Percentiles rank a stretch among this genome's conserved stretches.
phyloP scores from a whole-genome alignment of 2,113 vertebrate species.

The Gorsachius goisagi region DNA sequence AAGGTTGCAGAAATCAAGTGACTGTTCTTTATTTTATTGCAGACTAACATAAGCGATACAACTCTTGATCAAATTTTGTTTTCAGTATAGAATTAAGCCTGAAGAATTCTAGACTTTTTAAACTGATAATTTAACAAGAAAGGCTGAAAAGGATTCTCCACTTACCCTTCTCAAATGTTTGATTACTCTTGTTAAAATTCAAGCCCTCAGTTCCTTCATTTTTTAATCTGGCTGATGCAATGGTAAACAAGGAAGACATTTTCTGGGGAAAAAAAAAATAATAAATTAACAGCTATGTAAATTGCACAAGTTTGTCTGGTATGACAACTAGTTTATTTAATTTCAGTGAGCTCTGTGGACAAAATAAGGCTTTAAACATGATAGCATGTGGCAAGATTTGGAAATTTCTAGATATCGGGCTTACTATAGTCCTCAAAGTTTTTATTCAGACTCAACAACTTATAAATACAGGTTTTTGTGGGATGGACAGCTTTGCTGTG shows the following conservation, averaged over 20 bases:
- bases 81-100: not conserved
- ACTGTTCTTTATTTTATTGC: not conserved
- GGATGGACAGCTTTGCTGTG: not conserved
- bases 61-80: not conserved
- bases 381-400: not conserved
- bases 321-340: not conserved
- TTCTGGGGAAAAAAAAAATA: not conserved
- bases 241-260: not conserved
- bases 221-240: not conserved
- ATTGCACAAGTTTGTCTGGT: not conserved
- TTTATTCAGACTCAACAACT: not conserved
- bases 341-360: not conserved
- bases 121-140: not conserved
- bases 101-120: not conserved
- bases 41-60: not conserved
- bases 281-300: not conserved
- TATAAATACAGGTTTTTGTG: not conserved
- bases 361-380: not conserved
- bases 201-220: not conserved
- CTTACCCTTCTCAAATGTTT: not conserved
- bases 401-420: not conserved
- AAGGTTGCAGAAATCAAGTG: not conserved
- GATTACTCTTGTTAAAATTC: not conserved
- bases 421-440: not conserved
- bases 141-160: rapidly evolving